These are phyloP conservation scores for Anguilla anguilla DNA, from an alignment of 2,797 vertebrate species.

Conservation along the genomic window DNA sequence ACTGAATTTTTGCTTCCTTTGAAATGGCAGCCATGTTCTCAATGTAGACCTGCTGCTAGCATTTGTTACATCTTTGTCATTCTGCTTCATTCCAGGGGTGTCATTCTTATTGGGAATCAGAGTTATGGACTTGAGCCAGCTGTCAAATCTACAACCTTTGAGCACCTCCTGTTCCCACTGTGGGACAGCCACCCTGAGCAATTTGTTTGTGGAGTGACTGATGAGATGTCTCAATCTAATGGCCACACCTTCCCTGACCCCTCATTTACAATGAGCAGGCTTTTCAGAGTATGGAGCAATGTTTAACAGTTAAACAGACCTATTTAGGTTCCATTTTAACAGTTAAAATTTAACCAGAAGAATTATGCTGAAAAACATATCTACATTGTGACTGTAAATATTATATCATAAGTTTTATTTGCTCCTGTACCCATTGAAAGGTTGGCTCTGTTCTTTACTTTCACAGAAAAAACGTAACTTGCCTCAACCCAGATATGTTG, in stretches of 20 bases:
- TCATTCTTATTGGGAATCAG: conserved; percentile 74
- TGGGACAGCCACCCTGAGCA: conserved; percentile 56
- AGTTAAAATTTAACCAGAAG: neutral
- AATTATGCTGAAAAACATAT: neutral
- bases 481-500: conserved; percentile 80
- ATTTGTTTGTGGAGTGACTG: conserved; percentile 72
- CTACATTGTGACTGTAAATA: conserved; percentile 21
- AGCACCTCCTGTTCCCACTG: conserved; percentile 78
- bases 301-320: neutral
- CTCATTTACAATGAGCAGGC: conserved; percentile 51
- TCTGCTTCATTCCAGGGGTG: conserved; percentile 70
- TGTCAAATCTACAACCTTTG: conserved; percentile 62
- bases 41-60: neutral
- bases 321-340: neutral
- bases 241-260: conserved; percentile 50
- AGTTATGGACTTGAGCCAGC: conserved; percentile 80
- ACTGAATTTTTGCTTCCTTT: neutral
- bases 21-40: neutral
- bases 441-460: conserved; percentile 18
- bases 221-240: conserved; percentile 40
- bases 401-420: neutral
- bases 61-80: neutral
- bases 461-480: conserved; percentile 78
- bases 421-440: neutral
- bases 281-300: conserved; percentile 58